Base-by-base conservation (phyloP, 2,113 vertebrate genomes). In the Lophochroa leadbeateri region DNA sequence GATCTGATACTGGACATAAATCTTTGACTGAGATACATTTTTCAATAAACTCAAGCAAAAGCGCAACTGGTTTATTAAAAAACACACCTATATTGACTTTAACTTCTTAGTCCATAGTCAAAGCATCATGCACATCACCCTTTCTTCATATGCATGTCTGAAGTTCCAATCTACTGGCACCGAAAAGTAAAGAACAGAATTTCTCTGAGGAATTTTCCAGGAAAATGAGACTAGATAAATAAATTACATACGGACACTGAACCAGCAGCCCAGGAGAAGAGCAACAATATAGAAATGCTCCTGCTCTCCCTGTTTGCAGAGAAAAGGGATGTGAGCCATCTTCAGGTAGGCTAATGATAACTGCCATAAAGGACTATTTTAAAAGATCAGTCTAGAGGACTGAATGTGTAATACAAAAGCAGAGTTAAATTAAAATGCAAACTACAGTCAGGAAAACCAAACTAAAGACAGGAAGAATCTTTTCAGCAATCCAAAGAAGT, bases 341-440 rank as follows among this genome's bases (percentile, higher is more conserved):
- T 70, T 53, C 43, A 71, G 64, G 37, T 55, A 61, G 35, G 28
- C 49, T 49, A 92, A 82, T 1, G 9, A 69, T 19, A 78, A 68
- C 43, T 68, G 46, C 74, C 20, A 16, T 7, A 27, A 39, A 86
- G 33, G 9, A 47, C 12, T 2, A 12, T 39, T 70, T 84, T 67
- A n/a, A 58, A 83, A 57, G 11, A 21, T 31, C 16, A 1, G 0
- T 35, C 23, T 21, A 11, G n/a, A 29, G 9, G 21, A 55, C 0
- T 55, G 37, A 77, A 68, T 2, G 12, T 6, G 3, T 18, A 20
- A 65, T 2, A 72, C 17, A 61, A 21, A 75, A 88, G 12, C 3
- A 27, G 0, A 39, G 78, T 7, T 9, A 82, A 50, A 86, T 52
- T 76, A 9, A 86, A 92, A 90, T 28, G 43, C 47, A 71, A 83